Evolutionary conservation across 2,888 invertebrate species (phyloP), one percentile per base, ranked within the genome.

Genomic region (Carabus problematicus): DNA sequence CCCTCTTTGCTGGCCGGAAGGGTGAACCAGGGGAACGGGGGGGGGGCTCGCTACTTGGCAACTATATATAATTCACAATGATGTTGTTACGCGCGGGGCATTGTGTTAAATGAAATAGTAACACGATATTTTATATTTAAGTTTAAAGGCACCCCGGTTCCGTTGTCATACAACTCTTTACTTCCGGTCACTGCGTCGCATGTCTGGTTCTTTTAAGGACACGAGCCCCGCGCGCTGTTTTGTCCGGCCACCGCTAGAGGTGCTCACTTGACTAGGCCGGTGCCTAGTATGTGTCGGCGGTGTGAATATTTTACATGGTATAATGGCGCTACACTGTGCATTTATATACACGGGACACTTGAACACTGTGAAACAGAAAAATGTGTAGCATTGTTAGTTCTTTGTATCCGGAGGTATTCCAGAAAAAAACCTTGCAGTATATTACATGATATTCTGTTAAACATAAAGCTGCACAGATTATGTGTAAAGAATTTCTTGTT

Each of bases 91-190:
- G 2, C 19, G 12, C 63, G n/a, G 29, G n/a, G 39, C 54, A 63
- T 63, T 63, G 63, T 63, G 54, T 19, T 52, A 39, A 39, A 54
- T 63, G 63, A 63, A 63, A 63, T 63, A 63, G 52, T 63, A 63
- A 63, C 63, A 63, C 54, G 39, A 63, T 63, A 63, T 63, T 63
- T 63, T 63, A 63, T 63, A 63, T 63, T 54, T 12, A 63, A 52
- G 39, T 56, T 63, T 49, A 49, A 62, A 62, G 49, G 42, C 16
- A n/a, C 40, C 18, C n/a, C 18, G 11, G 52, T 12, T 16, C 11
- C 52, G 52, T 18, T 19, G 19, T 18, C 52, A 52, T 19, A 52
- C 52, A 52, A 52, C 52, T 18, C 19, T 52, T 52, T 18, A 40
- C 41, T 42, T 63, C 63, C 63, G 63, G 63, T 63, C 63, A 63